A percentile compares a stretch with the other conserved stretches of the same genome.
These are phyloP conservation scores for Tonatia bakeri DNA, from an alignment of 2,113 vertebrate species.

Conservation along the genomic window DNA sequence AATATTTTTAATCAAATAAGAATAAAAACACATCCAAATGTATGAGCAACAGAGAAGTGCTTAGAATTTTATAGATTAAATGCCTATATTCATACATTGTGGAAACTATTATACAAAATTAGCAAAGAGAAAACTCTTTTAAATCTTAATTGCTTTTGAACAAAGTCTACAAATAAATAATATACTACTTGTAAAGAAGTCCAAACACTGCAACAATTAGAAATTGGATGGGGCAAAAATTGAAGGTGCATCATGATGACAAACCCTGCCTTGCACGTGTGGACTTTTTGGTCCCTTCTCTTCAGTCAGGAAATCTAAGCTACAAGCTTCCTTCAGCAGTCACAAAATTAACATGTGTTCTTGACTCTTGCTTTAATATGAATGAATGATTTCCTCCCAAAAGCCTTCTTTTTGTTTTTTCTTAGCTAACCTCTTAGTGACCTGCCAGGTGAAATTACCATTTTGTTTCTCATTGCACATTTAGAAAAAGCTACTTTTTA, in stretches of 20 bases:
- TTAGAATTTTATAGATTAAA: neutral
- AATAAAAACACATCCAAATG: neutral
- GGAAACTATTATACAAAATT: neutral
- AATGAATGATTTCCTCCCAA: neutral
- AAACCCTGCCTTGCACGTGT: neutral
- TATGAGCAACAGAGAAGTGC: neutral
- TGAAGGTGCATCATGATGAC: neutral
- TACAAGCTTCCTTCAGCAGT: neutral
- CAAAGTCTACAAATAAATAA: neutral
- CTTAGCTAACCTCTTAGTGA: neutral
- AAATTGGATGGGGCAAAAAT: neutral
- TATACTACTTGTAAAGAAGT: neutral
- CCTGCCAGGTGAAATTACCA: neutral
- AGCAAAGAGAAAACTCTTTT: neutral
- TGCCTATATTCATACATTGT: neutral
- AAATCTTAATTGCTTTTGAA: neutral
- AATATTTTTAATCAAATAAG: neutral
- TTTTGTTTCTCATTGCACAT: slow-evolving; percentile 13
- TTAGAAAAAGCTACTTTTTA: slow-evolving; percentile 25
- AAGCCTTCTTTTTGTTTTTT: neutral
- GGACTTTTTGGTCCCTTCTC: neutral
- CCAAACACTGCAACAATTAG: neutral
- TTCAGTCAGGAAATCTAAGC: neutral
- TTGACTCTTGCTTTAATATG: neutral
- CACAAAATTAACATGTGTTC: neutral